Percentiles rank a stretch among this genome's conserved stretches.
Conservation (phyloP, 1,140 invertebrate genomes). For the Tetragonula clypearis region DNA sequence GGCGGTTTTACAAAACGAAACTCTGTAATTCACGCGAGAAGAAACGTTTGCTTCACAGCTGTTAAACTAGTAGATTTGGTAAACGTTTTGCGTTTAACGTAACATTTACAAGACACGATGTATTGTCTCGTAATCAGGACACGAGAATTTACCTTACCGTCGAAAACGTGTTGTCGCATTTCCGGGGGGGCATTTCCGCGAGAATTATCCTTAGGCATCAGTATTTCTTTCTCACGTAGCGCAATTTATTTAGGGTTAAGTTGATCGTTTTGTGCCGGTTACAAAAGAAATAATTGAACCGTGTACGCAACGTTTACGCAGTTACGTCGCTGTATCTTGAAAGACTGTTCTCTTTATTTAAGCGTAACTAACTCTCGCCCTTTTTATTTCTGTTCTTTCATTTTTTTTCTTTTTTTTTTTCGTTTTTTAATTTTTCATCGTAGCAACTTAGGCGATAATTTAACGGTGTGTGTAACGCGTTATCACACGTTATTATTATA, state of each 20-base stretch:
- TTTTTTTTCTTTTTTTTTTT: background rate
- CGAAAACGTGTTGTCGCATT: background rate
- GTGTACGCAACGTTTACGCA: slow-evolving; percentile 16
- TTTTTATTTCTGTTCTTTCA: background rate
- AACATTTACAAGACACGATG: slow-evolving; percentile 14
- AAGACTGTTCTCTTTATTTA: slow-evolving; percentile 66
- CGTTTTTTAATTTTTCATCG: slow-evolving; percentile 35
- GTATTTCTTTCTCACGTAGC: slow-evolving; percentile 52
- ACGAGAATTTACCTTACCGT: background rate
- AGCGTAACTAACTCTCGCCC: slow-evolving; percentile 21
- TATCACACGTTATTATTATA: slow-evolving; percentile 44
- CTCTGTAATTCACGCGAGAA: background rate
- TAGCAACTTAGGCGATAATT: slow-evolving; percentile 55
- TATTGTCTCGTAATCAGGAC: background rate
- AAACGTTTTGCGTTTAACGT: slow-evolving; percentile 27
- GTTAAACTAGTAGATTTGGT: slow-evolving; percentile 27
- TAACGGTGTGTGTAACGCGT: slow-evolving; percentile 32
- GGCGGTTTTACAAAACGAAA: slow-evolving; percentile 30
- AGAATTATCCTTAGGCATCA: slow-evolving; percentile 53
- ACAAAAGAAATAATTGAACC: background rate
- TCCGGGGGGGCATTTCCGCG: slow-evolving; percentile 39
- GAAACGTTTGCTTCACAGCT: background rate
- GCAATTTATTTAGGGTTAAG: slow-evolving; percentile 55
- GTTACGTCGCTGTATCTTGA: slow-evolving; percentile 48
- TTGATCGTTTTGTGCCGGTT: slow-evolving; percentile 15